Evolutionary conservation across 2,797 vertebrate genomes (phyloP).

Genomic region (Anolis apletophallus): DNA sequence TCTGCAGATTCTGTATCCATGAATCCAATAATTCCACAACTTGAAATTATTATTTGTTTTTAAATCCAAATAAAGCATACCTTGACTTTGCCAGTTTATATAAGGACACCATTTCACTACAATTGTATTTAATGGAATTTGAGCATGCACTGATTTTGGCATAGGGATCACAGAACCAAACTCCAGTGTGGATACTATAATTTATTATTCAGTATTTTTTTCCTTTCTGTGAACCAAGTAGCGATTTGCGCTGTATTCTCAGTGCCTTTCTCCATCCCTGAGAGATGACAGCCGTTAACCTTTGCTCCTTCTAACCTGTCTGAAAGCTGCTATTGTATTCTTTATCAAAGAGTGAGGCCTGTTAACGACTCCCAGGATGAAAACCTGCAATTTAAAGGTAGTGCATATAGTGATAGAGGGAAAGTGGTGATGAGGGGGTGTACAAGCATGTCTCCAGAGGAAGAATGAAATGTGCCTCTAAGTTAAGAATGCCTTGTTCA

Average conservation of each 20-base stretch:
- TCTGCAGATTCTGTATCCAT: too few species aligned
- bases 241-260: not conserved
- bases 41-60: too few species aligned
- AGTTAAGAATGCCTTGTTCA: not conserved
- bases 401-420: not conserved
- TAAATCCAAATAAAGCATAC: too few species aligned
- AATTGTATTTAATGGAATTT: too few species aligned
- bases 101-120: too few species aligned
- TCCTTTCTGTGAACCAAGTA: constrained; percentile 10
- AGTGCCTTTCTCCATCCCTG: not conserved
- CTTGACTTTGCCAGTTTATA: too few species aligned
- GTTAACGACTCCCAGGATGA: not conserved
- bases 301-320: not conserved
- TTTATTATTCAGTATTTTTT: constrained; percentile 3
- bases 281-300: not conserved
- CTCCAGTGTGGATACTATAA: too few species aligned
- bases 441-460: not conserved
- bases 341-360: not conserved
- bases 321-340: not conserved
- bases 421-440: not conserved
- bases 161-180: too few species aligned
- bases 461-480: not conserved
- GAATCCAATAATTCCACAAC: too few species aligned
- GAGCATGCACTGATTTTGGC: too few species aligned
- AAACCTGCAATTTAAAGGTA: not conserved